Evolutionary conservation across 2,113 vertebrate genomes (phyloP).

Genomic region (Pyxicephalus adspersus): DNA sequence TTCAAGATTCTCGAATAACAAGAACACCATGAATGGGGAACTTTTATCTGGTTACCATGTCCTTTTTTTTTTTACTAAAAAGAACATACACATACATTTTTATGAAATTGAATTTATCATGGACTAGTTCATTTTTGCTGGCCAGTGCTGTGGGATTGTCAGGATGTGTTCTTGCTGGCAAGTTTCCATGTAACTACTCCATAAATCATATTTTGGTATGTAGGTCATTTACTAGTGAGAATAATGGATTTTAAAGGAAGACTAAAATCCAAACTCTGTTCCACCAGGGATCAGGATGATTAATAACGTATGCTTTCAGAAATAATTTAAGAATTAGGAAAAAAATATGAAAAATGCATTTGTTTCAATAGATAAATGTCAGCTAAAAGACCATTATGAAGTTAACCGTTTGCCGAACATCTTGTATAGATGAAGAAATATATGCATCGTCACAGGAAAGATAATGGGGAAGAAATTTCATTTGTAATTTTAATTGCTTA

Average conservation of each 20-base stretch:
- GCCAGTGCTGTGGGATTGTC: constrained; percentile 13
- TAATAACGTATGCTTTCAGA: constrained; percentile 60
- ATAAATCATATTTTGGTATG: constrained; percentile 51
- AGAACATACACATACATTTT: constrained; percentile 7
- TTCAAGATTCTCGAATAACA: neutral
- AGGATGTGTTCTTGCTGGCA: constrained; percentile 1
- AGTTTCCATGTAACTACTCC: constrained; percentile 30
- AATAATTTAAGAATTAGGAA: constrained; percentile 53
- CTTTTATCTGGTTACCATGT: neutral
- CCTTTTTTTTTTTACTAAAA: neutral
- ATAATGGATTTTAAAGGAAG: constrained; percentile 50
- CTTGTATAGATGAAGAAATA: neutral
- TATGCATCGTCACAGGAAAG: neutral
- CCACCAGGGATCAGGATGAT: constrained; percentile 53
- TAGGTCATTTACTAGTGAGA: constrained; percentile 57
- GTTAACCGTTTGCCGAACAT: constrained; percentile 35
- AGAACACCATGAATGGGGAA: neutral
- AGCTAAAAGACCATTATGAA: constrained; percentile 42
- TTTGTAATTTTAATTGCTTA: constrained; percentile 1
- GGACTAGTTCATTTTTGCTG: constrained; percentile 1
- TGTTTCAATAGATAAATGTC: constrained; percentile 54
- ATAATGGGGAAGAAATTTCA: neutral
- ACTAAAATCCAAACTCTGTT: constrained; percentile 55
- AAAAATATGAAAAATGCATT: constrained; percentile 62
- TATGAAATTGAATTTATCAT: constrained; percentile 14